Evolutionary conservation across 2,797 vertebrate genomes (phyloP), one percentile per base, ranked within the genome.

Genomic region (Myotis daubentonii): DNA sequence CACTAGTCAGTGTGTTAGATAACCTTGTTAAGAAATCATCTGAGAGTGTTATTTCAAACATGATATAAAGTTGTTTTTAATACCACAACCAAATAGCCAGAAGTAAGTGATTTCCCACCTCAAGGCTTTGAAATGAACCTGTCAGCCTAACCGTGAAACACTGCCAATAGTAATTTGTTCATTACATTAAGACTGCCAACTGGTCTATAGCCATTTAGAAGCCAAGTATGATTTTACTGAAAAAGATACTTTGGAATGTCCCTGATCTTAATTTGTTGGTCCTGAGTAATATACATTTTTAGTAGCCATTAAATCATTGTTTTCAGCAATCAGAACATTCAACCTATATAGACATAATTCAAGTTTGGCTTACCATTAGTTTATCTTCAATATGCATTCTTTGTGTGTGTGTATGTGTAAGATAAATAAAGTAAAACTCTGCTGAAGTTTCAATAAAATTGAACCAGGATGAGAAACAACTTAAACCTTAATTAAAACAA

Each of bases 171-270:
- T 78, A 79, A 96, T 95, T 91, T 87, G 16, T 33, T 95, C 8
- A 16, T 53, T 89, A 44, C 30, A 33, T 93, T 94, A 96, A 94
- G 95, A 65, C 11, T 94, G 71, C 62, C 75, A 94, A 75, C 25
- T 82, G 71, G 55, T 72, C 55, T 86, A 70, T 8, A 95, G 94
- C 90, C 33, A 51, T 85, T 25, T 75, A 66, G 72, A 38, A 94
- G 22, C 89, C 86, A 96, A 97, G 92, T n/a, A 60, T 68, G 75
- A 95, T 84, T 74, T 80, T 53, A 93, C 60, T 53, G 17, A 95
- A 94, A 93, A 80, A 85, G 70, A 2, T 90, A 9, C 33, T 76
- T 25, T 78, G 9, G 57, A 81, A n/a, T 2, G 1, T 41, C 94
- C 89, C 49, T 91, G 51, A 89, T 87, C 57, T 94, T 83, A 79